Base-by-base conservation (phyloP, 2,888 invertebrate species). In the Eurytoma adleriae region DNA sequence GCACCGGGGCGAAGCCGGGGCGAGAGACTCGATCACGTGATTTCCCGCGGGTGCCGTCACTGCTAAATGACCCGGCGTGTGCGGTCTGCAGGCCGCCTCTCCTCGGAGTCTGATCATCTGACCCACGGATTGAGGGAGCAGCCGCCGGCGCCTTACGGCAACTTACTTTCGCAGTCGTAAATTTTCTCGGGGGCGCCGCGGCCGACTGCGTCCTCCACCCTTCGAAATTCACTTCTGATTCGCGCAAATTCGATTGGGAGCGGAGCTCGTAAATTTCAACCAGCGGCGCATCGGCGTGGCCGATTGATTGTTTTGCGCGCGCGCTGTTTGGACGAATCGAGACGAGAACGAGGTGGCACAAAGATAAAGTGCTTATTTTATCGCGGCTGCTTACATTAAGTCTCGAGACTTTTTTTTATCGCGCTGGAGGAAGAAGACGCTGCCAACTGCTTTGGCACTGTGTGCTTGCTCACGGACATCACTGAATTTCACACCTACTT, bases 41-140 rank as follows among this genome's bases (percentile, higher is more conserved):
- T 89, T 89, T 89, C 89, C 89, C 89, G 87, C 83, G 89, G 89
- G 89, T 88, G 85, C 86, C 89, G 86, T 89, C 87, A 85, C 81
- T 85, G 84, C 84, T 84, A 88, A 89, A 88, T 88, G 87, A 88
- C 85, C 86, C 52, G 50, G 50, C 59, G n/a, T 56, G 57, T 20
- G 56, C 56, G 20, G 56, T 18, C 7, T 16, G 40, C 40, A 40
- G 40, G 40, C 40, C 40, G 40, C 40, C 40, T 30, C 30, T 30
- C 5, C 40, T 40, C 40, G 5, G 40, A 40, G 40, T 40, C 40
- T 40, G 40, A 40, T 40, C 27, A 80, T 80, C 80, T 64, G 73
- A 62, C 52, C 40, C 72, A 70, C 74, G 78, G 81, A 81, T 81
- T 81, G 81, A 81, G 40, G 40, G 81, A 74, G 81, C 76, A 57